Base-by-base conservation (phyloP, 2,113 vertebrate genomes). In the Tretioscincus oriximinensis region DNA sequence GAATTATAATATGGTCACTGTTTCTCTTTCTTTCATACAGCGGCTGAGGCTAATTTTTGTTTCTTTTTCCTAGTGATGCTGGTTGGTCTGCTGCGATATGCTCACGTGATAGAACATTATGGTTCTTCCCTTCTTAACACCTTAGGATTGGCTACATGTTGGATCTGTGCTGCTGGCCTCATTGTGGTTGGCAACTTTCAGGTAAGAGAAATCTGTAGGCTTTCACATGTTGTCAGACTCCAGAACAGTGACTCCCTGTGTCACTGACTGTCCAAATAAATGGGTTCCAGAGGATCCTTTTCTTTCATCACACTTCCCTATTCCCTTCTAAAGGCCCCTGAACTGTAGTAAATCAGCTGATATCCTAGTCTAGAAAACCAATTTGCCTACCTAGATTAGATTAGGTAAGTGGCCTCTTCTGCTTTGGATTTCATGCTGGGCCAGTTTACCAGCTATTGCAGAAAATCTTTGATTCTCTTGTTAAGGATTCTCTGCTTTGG, bases 171-270 rank as follows among this genome's bases (percentile, higher is more conserved):
- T 0, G 94, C 95, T 0, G 97, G 97, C 1, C 96, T 97, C 92
- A 94, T 95, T 86, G 95, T 97, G 92, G 96, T 97, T 58, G 97
- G 97, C 85, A 97, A 96, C 91, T 97, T 97, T 85, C 97, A 97
- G 96, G 96, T 97, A 93, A 86, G 73, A 26, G 20, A 31, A 66
- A 7, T 29, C 65, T 31, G 65, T 14, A 29, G 14, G 11, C 28
- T 29, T 66, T 29, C 65, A 18, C 11, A 16, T 66, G 28, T 29
- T 29, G 65, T 29, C 28, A 18, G n/a, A 29, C 28, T 31, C 3
- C 12, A 29, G 28, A 10, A 12, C 28, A 41, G 35, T n/a, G n/a
- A n/a, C n/a, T 2, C 35, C 35, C 35, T 41, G 35, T 41, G 35
- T 41, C 35, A 41, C 35, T 41, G 35, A 41, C 35, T 4, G 35